Evolutionary conservation across 1,140 invertebrate genomes (phyloP), one percentile per base, ranked within the genome.

Genomic region (Glossosoma conforme): DNA sequence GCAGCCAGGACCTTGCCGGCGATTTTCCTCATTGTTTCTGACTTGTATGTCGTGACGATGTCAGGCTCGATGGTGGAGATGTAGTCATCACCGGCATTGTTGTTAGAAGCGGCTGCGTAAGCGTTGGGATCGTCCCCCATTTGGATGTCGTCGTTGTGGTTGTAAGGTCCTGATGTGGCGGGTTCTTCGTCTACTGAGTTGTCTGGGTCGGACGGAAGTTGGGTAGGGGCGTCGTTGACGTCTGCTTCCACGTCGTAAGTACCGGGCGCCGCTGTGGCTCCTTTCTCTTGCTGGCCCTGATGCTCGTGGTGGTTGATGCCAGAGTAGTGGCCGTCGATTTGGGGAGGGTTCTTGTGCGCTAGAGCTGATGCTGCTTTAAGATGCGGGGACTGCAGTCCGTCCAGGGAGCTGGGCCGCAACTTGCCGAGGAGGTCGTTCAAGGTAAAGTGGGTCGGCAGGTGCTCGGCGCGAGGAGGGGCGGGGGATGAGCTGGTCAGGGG

Each of bases 41-140:
- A 60, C 54, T 60, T 54, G 49, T 62, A 60, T 33, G 60, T 62
- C 18, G 65, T 75, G 52, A 70, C 72, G 52, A 69, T 72, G 56
- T 77, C 75, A 61, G 77, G 76, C 66, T 77, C 73, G 65, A 75
- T 72, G 49, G 77, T 77, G 41, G 75, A 76, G n/a, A 71, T 66
- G 28, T 68, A 66, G 25, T 70, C 71, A 19, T 74, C 72, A 22
- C 65, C 67, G 20, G 57, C 38, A 41, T 58, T 50, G 42, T 45
- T 53, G 44, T 57, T 53, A 20, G 45, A 50, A 24, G 62, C 60
- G 38, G 66, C 62, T 54, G 69, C 55, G 44, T 68, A 71, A 21
- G 70, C 71, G 19, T 69, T 63, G 15, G 75, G 74, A 60, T 76
- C 71, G 60, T 77, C 76, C 24, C 72, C 75, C 56, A 67, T 66